Evolutionary conservation across 2,113 vertebrate genomes (phyloP).

Genomic region (Parotia lawesii): DNA sequence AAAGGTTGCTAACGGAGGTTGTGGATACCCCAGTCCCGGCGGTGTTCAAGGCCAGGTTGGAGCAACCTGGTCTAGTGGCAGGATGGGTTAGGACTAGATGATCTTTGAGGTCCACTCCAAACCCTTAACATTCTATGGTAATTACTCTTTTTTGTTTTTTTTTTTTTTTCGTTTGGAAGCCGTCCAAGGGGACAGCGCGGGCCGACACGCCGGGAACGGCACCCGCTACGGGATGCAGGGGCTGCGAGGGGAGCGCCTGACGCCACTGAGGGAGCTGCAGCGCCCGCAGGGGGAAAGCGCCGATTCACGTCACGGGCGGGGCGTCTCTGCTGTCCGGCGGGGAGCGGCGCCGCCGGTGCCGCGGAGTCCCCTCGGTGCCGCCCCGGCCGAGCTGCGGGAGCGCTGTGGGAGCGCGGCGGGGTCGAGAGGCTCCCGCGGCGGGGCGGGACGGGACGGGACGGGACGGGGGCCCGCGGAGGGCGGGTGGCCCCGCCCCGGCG

Average conservation of each 20-base stretch:
- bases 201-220: accelerated
- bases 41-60: neutral
- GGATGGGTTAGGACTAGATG: neutral
- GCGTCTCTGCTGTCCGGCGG: accelerated
- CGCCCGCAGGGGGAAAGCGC: neutral
- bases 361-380: no score
- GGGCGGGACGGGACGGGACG: neutral
- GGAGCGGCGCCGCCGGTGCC: neutral
- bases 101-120: neutral
- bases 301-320: accelerated
- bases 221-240: accelerated
- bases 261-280: neutral
- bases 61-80: neutral
- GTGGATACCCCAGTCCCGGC: neutral
- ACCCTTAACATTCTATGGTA: no score
- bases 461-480: neutral
- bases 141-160: neutral
- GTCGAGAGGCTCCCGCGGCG: neutral
- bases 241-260: neutral
- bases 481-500: neutral
- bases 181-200: accelerated
- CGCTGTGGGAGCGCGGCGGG: neutral
- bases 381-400: neutral
- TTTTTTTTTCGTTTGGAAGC: neutral
- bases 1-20: neutral